These are phyloP conservation scores for Catharus bicknelli DNA, from an alignment of 2,113 vertebrate species.

Conservation along the genomic window DNA sequence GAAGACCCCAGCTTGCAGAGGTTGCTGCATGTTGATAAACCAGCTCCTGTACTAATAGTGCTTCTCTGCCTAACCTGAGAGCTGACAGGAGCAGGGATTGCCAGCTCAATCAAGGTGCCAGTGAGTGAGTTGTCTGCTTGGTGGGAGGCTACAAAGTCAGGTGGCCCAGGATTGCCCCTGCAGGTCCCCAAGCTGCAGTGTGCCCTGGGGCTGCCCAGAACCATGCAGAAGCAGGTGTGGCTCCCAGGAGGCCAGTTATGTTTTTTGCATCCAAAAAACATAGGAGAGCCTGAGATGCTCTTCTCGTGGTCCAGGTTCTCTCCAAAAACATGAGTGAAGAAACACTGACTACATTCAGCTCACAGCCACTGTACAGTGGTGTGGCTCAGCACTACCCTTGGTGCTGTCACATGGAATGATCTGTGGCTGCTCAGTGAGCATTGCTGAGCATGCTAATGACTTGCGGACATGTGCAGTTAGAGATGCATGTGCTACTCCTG, in stretches of 20 bases:
- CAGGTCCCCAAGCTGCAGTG: background rate
- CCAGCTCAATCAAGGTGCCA: background rate
- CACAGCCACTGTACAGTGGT: accelerated
- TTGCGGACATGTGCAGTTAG: conserved; percentile 26
- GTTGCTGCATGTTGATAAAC: background rate
- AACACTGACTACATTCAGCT: background rate
- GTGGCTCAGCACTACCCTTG: background rate
- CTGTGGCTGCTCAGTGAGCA: background rate
- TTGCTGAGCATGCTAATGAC: conserved; percentile 1
- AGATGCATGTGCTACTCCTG: background rate
- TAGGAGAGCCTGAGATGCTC: background rate
- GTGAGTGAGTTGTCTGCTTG: background rate
- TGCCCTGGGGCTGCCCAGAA: background rate
- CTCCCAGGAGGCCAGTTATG: background rate
- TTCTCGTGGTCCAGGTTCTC: background rate
- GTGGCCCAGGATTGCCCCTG: background rate
- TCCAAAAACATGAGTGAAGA: background rate
- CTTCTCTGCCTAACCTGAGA: background rate
- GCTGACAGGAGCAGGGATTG: background rate
- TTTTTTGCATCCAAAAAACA: background rate
- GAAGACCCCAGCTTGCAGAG: background rate
- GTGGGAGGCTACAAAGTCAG: background rate
- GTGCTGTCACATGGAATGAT: background rate
- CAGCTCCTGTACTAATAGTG: background rate
- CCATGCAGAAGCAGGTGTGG: accelerated